Conservation (phyloP, 2,797 vertebrate genomes). For the Cirrhinus mrigala region DNA sequence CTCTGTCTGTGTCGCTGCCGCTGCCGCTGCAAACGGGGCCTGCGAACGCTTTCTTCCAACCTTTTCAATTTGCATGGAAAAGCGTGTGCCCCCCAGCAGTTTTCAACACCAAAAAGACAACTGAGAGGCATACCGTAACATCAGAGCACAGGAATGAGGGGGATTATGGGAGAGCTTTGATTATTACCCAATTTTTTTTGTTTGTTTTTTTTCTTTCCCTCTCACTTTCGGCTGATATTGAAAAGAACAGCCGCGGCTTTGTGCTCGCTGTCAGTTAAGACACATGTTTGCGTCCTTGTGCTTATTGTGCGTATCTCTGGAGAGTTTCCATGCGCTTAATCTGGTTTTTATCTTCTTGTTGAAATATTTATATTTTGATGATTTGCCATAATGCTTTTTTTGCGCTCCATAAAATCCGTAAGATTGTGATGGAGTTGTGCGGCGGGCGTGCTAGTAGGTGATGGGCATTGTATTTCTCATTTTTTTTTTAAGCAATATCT, state of each 20-base stretch:
- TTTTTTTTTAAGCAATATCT: background rate
- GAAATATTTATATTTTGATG: constrained; percentile 64
- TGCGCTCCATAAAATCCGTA: constrained; percentile 66
- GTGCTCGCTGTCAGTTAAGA: constrained; percentile 75
- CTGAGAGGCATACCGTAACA: constrained; percentile 58
- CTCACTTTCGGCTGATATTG: constrained; percentile 73
- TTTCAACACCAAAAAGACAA: constrained; percentile 52
- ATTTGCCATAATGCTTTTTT: constrained; percentile 67
- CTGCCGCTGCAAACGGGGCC: constrained; percentile 73
- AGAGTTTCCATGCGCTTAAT: constrained; percentile 77
- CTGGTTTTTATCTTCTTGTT: constrained; percentile 75
- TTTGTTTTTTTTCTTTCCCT: constrained; percentile 54
- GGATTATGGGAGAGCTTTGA: constrained; percentile 82
- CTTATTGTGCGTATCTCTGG: constrained; percentile 78
- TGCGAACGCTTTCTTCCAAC: constrained; percentile 69
- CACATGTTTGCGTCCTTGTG: constrained; percentile 70
- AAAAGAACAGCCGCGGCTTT: constrained; percentile 76
- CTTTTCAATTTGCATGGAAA: constrained; percentile 83
- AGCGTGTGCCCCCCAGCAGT: constrained; percentile 63
- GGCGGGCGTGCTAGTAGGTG: constrained; percentile 67
- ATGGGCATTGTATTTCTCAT: constrained; percentile 23
- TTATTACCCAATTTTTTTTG: constrained; percentile 79
- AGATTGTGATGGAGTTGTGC: constrained; percentile 59
- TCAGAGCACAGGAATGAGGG: constrained; percentile 78
- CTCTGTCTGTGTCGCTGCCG: constrained; percentile 67